phyloP scores from a whole-genome alignment of 2,888 invertebrate genomes.

The Miltochrista miniata region DNA sequence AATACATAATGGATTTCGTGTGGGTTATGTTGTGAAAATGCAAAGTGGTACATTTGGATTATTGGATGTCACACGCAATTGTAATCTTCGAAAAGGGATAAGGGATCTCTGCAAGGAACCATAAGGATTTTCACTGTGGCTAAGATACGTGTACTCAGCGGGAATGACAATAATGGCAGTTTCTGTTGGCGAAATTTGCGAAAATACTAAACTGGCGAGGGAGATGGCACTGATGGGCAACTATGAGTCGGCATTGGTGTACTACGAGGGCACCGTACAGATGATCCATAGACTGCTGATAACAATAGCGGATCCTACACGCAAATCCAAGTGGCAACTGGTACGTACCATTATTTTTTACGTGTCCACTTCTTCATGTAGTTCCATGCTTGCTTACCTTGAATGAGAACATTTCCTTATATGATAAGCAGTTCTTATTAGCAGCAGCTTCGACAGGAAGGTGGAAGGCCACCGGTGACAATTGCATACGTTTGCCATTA shows the following conservation, averaged over 20 bases:
- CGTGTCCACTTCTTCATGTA: conserved; percentile 1
- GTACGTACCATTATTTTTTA: conserved; percentile 74
- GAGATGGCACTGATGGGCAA: conserved; percentile 98
- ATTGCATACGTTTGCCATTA: conserved; percentile 36
- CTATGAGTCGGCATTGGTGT: conserved; percentile 96
- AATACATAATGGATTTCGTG: conserved; percentile 42
- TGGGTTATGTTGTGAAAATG: conserved; percentile 61
- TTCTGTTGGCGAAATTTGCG: conserved; percentile 95
- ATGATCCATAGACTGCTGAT: conserved; percentile 93
- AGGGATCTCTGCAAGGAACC: conserved; percentile 53
- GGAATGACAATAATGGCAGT: conserved; percentile 93
- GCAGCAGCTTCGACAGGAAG: conserved; percentile 56
- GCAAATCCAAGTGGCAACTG: conserved; percentile 95
- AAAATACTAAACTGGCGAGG: conserved; percentile 96
- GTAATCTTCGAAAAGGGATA: conserved; percentile 56
- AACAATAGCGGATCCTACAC: conserved; percentile 90
- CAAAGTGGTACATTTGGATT: conserved; percentile 62
- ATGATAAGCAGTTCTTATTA: conserved; percentile 70
- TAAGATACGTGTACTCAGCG: conserved; percentile 79
- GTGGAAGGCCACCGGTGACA: conserved; percentile 68
- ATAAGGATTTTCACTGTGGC: conserved; percentile 57
- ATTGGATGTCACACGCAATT: conserved; percentile 69
- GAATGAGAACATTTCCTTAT: conserved; percentile 71
- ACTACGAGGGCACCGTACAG: conserved; percentile 96
- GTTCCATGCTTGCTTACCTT: conserved; percentile 62